These are phyloP conservation scores for Toxotes jaculatrix DNA, from an alignment of 2,113 vertebrate species.

Conservation along the genomic window DNA sequence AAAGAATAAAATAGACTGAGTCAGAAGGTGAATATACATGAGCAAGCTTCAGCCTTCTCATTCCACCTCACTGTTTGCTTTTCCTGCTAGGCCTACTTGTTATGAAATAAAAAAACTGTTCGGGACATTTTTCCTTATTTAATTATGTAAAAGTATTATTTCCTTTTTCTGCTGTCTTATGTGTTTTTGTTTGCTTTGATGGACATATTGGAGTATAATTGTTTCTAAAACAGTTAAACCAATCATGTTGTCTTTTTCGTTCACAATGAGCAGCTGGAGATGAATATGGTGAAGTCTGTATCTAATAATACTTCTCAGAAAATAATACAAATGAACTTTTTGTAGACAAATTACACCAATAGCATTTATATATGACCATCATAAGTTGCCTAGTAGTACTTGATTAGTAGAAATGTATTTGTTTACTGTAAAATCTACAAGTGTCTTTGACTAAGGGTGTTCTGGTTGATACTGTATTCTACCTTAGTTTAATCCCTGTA, in stretches of 20 bases:
- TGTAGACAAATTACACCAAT: no score
- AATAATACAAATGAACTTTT: no score
- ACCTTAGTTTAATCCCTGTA: background rate
- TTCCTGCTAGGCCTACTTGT: background rate
- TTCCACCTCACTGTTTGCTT: slow-evolving; percentile 18
- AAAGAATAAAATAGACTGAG: background rate
- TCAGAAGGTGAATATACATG: slow-evolving; percentile 8
- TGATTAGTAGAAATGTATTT: background rate
- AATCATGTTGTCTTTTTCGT: no score
- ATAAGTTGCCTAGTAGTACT: background rate
- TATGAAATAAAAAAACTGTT: background rate
- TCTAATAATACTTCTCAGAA: no score
- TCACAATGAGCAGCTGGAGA: no score
- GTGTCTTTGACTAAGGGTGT: background rate
- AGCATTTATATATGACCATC: no score
- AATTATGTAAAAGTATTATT: background rate
- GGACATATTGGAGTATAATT: background rate
- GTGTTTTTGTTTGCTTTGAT: background rate
- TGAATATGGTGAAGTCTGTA: no score
- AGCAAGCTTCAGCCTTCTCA: slow-evolving; percentile 12
- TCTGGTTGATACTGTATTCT: background rate
- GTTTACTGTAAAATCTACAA: background rate
- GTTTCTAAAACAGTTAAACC: background rate
- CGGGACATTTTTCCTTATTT: background rate
- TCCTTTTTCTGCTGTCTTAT: background rate